Base-by-base conservation (phyloP, 2,888 invertebrate genomes). In the Stratiomys singularior region DNA sequence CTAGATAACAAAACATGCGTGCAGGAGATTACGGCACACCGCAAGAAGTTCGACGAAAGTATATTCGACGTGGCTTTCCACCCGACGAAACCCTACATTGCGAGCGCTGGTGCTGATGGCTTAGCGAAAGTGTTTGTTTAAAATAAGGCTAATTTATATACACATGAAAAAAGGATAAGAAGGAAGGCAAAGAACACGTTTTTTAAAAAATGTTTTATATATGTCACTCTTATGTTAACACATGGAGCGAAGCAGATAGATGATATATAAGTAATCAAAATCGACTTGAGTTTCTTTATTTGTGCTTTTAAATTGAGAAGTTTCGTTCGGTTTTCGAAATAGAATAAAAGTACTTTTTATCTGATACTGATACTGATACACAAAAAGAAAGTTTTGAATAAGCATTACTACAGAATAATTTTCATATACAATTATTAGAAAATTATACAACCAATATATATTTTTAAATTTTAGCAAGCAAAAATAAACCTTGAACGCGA, bases 21-120 rank as follows among this genome's bases (percentile, higher is more conserved):
- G 84, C 99, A 99, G 88, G 99, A 99, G 89, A 99, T 99, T 86
- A 99, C 99, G 76, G 98, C 98, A 83, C 99, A 99, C 89, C 94
- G 99, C 85, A 99, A 99, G 90, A 99, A 99, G 90, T 98, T 98
- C 89, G 99, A 99, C 89, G 98, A 99, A 89, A 96, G 98, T 87
- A 99, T 99, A 89, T 93, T 97, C 86, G 97, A 98, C 88, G 99
- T 99, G 82, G 98, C 99, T 84, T 99, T 99, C 92, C 99, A 99
- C 90, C 98, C 99, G 83, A 94, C 97, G 83, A 94, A 97, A 89
- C 98, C 98, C 82, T 97, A 96, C 89, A 98, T 99, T 86, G 99
- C 99, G 82, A 98, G 97, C 89, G 98, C 98, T 81, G 99, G 99
- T 83, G 98, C 99, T 82, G 99, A 99, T 90, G 97, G 96, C 79